These are phyloP conservation scores for Conopomorpha cramerella DNA, from an alignment of 1,140 invertebrate species.

Conservation along the genomic window DNA sequence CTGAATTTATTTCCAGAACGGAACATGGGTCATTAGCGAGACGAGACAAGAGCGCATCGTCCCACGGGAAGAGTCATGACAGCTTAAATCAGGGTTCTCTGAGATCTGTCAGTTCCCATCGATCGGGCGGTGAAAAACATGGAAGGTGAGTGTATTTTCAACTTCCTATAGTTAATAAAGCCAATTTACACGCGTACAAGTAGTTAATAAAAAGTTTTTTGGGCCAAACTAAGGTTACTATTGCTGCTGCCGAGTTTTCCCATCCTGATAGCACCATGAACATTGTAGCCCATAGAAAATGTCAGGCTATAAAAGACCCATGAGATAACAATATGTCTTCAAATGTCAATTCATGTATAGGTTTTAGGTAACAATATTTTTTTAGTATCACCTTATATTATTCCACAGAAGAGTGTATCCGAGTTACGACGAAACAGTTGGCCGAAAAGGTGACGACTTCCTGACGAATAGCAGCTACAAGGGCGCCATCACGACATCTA, in stretches of 20 bases:
- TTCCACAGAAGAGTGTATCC: slow-evolving; percentile 42
- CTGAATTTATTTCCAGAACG: slow-evolving; percentile 17
- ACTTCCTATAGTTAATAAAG: too few species aligned
- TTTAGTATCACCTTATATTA: too few species aligned
- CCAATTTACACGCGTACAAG: too few species aligned
- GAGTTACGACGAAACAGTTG: slow-evolving; percentile 34
- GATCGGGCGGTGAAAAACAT: slow-evolving; percentile 37
- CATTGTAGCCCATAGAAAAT: too few species aligned
- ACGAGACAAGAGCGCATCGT: slow-evolving; percentile 39
- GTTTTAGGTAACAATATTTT: too few species aligned
- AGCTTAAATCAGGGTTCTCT: slow-evolving; percentile 50
- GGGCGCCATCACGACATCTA: slow-evolving; percentile 24
- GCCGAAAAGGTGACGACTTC: slow-evolving; percentile 30
- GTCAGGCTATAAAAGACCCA: too few species aligned
- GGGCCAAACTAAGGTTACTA: too few species aligned
- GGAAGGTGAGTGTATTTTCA: slow-evolving; percentile 47
- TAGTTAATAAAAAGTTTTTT: too few species aligned
- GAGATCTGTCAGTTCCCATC: slow-evolving; percentile 50
- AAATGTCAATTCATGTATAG: too few species aligned
- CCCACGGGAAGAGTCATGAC: slow-evolving; percentile 40
- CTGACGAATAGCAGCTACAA: slow-evolving; percentile 44
- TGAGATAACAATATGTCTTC: too few species aligned
- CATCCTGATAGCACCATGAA: too few species aligned
- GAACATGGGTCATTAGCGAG: slow-evolving; percentile 45
- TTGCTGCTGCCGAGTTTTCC: too few species aligned